Conservation (phyloP, 2,888 invertebrate genomes). For the Saturnia pavonia region DNA sequence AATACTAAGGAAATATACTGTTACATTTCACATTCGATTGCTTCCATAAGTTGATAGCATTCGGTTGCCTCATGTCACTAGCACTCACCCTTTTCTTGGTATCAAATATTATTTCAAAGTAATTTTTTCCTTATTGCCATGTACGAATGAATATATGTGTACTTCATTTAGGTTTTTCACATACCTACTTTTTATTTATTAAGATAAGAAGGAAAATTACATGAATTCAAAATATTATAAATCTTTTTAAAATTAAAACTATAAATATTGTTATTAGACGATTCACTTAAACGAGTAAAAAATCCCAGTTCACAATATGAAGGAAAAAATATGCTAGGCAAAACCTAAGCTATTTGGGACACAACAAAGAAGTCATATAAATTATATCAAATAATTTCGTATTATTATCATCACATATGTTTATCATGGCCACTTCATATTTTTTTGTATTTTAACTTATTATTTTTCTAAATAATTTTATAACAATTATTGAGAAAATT, state of each 20-base stretch:
- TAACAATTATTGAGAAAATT: too few relatives aligned
- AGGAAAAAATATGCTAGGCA: too few relatives aligned
- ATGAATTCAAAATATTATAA: background rate
- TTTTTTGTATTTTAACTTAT: too few relatives aligned
- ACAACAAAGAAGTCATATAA: too few relatives aligned
- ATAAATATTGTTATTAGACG: too few relatives aligned
- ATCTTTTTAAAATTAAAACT: background rate
- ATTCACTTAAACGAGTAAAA: too few relatives aligned
- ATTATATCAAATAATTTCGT: too few relatives aligned
- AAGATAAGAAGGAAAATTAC: background rate
- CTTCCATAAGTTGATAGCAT: conserved; percentile 14
- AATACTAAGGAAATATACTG: conserved; percentile 6
- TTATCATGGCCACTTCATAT: too few relatives aligned
- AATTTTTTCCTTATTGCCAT: background rate
- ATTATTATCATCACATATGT: too few relatives aligned
- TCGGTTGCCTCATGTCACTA: conserved; percentile 21
- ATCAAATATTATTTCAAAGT: background rate
- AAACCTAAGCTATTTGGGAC: too few relatives aligned
- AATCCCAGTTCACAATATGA: too few relatives aligned
- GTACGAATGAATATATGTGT: background rate
- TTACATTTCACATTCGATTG: conserved; percentile 19
- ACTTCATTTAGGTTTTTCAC: background rate
- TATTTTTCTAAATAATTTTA: too few relatives aligned
- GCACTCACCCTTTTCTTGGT: conserved; percentile 17
- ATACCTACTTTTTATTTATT: background rate